phyloP scores from a whole-genome alignment of 1,140 invertebrate species.

The Musca domestica region DNA sequence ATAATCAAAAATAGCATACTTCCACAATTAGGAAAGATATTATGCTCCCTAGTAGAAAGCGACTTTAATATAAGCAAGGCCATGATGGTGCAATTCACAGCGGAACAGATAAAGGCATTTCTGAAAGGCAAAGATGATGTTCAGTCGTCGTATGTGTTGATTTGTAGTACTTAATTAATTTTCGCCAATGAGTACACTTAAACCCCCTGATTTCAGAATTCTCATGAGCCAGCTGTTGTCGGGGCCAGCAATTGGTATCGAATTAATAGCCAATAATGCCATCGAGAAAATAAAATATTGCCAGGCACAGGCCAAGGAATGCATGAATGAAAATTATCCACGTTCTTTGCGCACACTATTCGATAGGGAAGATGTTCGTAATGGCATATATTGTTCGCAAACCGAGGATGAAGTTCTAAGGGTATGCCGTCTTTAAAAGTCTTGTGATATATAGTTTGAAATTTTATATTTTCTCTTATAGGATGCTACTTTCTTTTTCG shows the following conservation, averaged over 20 bases:
- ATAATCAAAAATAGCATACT: slow-evolving; percentile 72
- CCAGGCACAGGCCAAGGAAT: slow-evolving; percentile 28
- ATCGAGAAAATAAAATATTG: slow-evolving; percentile 56
- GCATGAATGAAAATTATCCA: slow-evolving; percentile 53
- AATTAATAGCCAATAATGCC: slow-evolving; percentile 73
- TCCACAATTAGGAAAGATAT: slow-evolving; percentile 71
- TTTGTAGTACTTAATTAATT: slow-evolving; percentile 51
- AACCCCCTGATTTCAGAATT: slow-evolving; percentile 42
- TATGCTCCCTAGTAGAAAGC: slow-evolving; percentile 64
- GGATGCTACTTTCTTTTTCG: slow-evolving; percentile 71
- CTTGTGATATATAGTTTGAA: neutral
- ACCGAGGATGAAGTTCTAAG: slow-evolving; percentile 57
- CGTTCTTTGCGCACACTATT: slow-evolving; percentile 68
- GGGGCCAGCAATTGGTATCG: slow-evolving; percentile 70
- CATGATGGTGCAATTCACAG: slow-evolving; percentile 66
- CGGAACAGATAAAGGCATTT: slow-evolving; percentile 57
- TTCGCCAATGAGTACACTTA: no score
- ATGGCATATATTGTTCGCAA: slow-evolving; percentile 72
- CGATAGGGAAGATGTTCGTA: slow-evolving; percentile 68
- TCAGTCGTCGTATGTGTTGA: slow-evolving; percentile 64
- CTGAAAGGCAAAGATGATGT: slow-evolving; percentile 60
- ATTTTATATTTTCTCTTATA: slow-evolving; percentile 33
- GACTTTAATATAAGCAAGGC: slow-evolving; percentile 71
- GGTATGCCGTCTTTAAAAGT: slow-evolving; percentile 27
- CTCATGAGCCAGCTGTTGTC: slow-evolving; percentile 67